These are phyloP conservation scores for Sarcophilus harrisii DNA, from an alignment of 2,797 vertebrate genomes.

Conservation along the genomic window DNA sequence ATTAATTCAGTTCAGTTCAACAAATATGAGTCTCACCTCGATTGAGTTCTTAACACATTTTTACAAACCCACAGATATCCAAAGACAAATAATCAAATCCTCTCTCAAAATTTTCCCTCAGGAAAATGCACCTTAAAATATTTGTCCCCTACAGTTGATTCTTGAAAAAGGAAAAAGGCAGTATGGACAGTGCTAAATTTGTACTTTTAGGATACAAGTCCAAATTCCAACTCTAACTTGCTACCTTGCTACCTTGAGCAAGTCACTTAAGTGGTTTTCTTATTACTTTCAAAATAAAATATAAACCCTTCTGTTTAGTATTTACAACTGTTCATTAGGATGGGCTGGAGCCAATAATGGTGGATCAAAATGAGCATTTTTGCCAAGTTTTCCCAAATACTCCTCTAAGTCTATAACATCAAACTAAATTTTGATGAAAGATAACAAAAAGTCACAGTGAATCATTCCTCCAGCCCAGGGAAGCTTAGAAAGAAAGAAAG, in stretches of 20 bases:
- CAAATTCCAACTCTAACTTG: not conserved
- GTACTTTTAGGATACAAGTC: not conserved
- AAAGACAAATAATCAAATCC: not conserved
- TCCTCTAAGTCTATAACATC: not conserved
- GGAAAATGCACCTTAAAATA: not conserved
- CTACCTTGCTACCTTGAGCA: not conserved
- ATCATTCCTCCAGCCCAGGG: not conserved
- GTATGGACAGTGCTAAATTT: not conserved
- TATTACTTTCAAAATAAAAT: not conserved
- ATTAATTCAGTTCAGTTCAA: not conserved
- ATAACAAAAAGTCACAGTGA: too few species aligned
- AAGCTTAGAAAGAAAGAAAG: too few species aligned
- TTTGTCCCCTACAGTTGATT: not conserved
- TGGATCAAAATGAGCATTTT: not conserved
- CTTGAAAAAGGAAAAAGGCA: not conserved
- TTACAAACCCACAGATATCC: not conserved
- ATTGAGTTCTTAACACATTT: not conserved
- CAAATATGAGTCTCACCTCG: not conserved
- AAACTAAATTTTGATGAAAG: not conserved
- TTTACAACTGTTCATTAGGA: not conserved
- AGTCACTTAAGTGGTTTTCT: not conserved
- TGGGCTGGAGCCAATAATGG: not conserved
- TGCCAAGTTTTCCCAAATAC: not conserved
- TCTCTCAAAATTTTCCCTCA: not conserved
- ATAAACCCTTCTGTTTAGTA: too few species aligned